Evolutionary conservation across 2,888 invertebrate genomes (phyloP), one percentile per base, ranked within the genome.

Genomic region (Synanthedon formicaeformis): DNA sequence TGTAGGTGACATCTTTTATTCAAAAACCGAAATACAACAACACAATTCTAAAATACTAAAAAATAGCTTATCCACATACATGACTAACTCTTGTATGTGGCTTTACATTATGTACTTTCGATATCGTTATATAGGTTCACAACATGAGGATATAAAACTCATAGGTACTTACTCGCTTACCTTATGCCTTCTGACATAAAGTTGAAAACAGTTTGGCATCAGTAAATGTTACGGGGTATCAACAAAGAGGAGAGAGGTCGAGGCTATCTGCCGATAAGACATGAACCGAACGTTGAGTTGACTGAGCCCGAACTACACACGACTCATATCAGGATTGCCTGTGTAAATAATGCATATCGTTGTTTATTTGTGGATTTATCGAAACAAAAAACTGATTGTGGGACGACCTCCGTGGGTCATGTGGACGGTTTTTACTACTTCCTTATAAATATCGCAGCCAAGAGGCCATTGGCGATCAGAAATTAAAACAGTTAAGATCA

Each of bases 261-360:
- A 77, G 83, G 83, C 67, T 84, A 81, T 82, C 77, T 69, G 56
- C 61, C 66, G 85, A 84, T 84, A 85, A 81, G 71, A 60, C 62
- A 50, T 67, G 70, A 73, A 73, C 73, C 71, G 71, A 57, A 67
- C 63, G 69, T 61, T 65, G 67, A 60, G 73, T 75, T 74, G 72
- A 69, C 69, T 74, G 73, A 70, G 75, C 73, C 69, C 67, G 70
- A 73, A 73, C 61, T 66, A 70, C 69, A 67, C 68, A 69, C 63
- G 58, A 60, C 58, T 61, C 54, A 55, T 59, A 58, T 53, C 52
- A 56, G 53, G 56, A 45, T 49, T 52, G 51, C 48, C 53, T 55
- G 54, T 55, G 52, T 45, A 45, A 49, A 49, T 49, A 49, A 49
- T 23, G 23, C 49, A 23, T 49, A 49, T 49, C 49, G 49, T 23